Percentiles rank a stretch among this genome's conserved stretches.
Conservation (phyloP, 1,140 invertebrate species). For the Cyrtorhinus lividipennis region DNA sequence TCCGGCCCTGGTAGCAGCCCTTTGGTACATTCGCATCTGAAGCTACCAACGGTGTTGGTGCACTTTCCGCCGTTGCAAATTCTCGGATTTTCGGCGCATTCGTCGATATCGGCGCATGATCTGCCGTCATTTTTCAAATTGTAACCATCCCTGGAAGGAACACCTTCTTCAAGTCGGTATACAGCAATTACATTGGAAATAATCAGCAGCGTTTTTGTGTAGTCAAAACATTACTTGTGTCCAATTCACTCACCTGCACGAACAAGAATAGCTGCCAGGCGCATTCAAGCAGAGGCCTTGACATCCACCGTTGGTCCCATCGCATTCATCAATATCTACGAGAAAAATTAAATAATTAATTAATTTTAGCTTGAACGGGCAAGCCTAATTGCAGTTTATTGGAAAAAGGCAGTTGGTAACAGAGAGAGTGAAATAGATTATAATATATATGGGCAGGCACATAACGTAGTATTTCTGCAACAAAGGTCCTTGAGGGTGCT, state of each 20-base stretch:
- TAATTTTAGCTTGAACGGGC: neutral
- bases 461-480: too few relatives aligned
- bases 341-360: conserved; percentile 20
- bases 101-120: conserved; percentile 47
- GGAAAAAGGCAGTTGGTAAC: too few relatives aligned
- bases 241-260: conserved; percentile 34
- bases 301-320: conserved; percentile 44
- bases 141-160: conserved; percentile 32
- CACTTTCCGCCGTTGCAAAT: conserved; percentile 76
- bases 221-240: too few relatives aligned
- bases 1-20: conserved; percentile 55
- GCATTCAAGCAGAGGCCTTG: conserved; percentile 46
- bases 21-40: conserved; percentile 57
- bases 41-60: conserved; percentile 59
- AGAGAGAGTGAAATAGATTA: too few relatives aligned
- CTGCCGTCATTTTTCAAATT: conserved; percentile 32
- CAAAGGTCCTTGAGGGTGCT: too few relatives aligned
- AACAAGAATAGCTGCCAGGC: conserved; percentile 39
- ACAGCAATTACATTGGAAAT: neutral
- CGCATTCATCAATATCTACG: conserved; percentile 50
- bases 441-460: too few relatives aligned
- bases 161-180: too few relatives aligned
- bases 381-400: too few relatives aligned
- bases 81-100: conserved; percentile 59
- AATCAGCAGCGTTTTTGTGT: too few relatives aligned